These are phyloP conservation scores for Odontophorus gujanensis DNA, from an alignment of 2,113 vertebrate species.

Conservation along the genomic window DNA sequence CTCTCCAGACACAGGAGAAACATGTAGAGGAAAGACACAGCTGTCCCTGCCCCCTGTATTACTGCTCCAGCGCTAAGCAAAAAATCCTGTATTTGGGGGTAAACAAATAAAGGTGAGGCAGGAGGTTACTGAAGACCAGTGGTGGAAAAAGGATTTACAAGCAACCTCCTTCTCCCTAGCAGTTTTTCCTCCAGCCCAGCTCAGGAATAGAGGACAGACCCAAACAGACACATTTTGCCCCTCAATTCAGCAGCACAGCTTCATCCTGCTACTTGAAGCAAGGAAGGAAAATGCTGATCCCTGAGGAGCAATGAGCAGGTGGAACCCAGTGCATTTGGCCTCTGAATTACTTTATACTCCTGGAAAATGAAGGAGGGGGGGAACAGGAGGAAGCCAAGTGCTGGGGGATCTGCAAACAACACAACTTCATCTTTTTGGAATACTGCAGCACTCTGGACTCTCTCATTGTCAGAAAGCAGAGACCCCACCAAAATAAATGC, in stretches of 20 bases:
- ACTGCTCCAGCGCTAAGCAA: not conserved
- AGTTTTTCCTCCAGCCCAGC: not conserved
- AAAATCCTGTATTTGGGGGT: not conserved
- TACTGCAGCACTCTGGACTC: not conserved
- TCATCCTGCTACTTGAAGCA: not conserved
- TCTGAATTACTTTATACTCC: not conserved
- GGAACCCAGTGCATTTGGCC: not conserved
- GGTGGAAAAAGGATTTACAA: not conserved
- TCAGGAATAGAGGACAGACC: not conserved
- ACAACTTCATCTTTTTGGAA: not conserved
- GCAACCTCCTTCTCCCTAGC: not conserved
- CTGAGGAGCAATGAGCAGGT: not conserved
- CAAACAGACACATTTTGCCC: not conserved
- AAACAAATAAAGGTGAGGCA: not conserved
- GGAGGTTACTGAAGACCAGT: not conserved
- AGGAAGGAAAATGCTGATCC: not conserved
- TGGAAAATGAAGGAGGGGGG: not conserved
- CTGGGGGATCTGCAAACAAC: not conserved
- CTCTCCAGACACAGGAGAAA: not conserved
- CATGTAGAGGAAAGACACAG: not conserved
- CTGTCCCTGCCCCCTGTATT: not conserved
- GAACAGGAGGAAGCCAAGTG: not conserved
- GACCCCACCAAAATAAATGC: not conserved
- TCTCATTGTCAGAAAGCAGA: fast-evolving
- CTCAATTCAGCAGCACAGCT: not conserved